These are phyloP conservation scores for Paracanthobrama guichenoti DNA, from an alignment of 2,113 vertebrate species.

Conservation along the genomic window DNA sequence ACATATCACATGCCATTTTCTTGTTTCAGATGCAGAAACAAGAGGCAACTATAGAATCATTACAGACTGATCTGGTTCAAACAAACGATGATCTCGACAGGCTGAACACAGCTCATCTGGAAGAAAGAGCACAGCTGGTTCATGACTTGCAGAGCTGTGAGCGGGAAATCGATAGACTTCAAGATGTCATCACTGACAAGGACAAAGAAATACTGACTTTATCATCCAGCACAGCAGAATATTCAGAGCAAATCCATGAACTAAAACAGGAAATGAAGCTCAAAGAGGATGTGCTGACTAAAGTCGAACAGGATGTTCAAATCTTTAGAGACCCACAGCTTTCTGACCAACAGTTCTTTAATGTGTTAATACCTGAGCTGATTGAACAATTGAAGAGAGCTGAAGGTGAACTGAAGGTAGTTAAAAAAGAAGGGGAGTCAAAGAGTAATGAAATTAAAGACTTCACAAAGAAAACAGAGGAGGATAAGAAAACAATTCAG, in stretches of 20 bases:
- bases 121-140: conserved; percentile 86
- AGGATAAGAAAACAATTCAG: conserved; percentile 74
- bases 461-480: conserved; percentile 72
- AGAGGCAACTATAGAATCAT: conserved; percentile 73
- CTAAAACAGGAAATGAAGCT: conserved; percentile 77
- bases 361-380: conserved; percentile 73
- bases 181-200: conserved; percentile 79
- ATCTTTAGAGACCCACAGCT: conserved; percentile 78
- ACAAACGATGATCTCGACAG: conserved; percentile 88
- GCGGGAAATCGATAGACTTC: conserved; percentile 84
- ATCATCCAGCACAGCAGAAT: conserved; percentile 74
- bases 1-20: neutral
- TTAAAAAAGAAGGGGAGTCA: conserved; percentile 67
- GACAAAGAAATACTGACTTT: conserved; percentile 80
- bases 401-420: conserved; percentile 70
- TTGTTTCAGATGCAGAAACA: conserved; percentile 77
- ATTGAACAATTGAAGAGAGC: conserved; percentile 71
- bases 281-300: conserved; percentile 81
- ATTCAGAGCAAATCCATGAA: conserved; percentile 77
- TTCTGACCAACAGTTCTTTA: conserved; percentile 77
- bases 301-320: conserved; percentile 73
- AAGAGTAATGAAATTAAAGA: conserved; percentile 76
- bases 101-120: conserved; percentile 81
- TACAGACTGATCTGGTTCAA: conserved; percentile 85
- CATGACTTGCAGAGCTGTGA: conserved; percentile 88